Percentiles rank a stretch among this genome's conserved stretches.
Evolutionary conservation across 2,888 invertebrate species (phyloP).

Genomic region (Idaea biselata): DNA sequence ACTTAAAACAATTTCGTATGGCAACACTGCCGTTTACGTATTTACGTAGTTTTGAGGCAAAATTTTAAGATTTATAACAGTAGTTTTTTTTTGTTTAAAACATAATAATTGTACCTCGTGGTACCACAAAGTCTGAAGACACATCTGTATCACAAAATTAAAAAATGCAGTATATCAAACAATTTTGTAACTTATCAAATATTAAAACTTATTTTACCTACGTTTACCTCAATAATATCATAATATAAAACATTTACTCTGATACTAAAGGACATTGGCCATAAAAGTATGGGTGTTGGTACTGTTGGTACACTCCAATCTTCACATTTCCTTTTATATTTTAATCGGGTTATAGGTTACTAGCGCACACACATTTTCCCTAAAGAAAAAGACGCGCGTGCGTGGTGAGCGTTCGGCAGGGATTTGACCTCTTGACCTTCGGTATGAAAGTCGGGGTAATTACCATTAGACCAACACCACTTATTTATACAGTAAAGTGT

Average conservation of each 20-base stretch:
- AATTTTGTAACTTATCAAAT: neutral
- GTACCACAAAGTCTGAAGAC: neutral
- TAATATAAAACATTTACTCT: neutral
- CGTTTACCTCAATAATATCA: neutral
- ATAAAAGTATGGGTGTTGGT: neutral
- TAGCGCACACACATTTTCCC: no score
- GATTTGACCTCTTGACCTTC: no score
- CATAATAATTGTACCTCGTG: neutral
- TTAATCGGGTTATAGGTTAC: no score
- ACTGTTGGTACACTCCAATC: no score
- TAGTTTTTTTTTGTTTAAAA: neutral
- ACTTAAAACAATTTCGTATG: neutral
- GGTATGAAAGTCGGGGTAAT: no score
- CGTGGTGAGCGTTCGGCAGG: no score
- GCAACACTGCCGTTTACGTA: neutral
- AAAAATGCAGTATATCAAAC: neutral
- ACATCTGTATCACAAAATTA: neutral
- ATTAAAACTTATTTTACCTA: neutral
- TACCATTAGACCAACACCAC: no score
- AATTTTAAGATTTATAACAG: neutral
- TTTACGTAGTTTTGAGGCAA: constrained; percentile 1
- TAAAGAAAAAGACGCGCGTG: no score
- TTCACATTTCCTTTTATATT: no score
- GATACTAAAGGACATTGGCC: neutral
- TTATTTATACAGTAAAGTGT: no score